phyloP scores from a whole-genome alignment of 2,113 vertebrate species.

The Columba janthina region DNA sequence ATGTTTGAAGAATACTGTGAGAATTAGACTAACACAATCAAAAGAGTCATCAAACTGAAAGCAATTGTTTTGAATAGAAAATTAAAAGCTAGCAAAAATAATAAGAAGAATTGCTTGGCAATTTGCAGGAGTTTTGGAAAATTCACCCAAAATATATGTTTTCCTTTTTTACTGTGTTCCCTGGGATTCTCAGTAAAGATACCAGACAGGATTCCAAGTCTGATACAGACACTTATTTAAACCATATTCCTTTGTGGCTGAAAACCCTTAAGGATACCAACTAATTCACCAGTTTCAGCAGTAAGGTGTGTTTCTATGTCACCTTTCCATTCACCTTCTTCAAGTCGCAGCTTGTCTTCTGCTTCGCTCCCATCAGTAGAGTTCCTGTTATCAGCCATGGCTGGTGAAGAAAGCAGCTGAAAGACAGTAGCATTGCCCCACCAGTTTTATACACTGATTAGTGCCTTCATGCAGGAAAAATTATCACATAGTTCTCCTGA shows the following conservation, averaged over 20 bases:
- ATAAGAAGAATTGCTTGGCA: background rate
- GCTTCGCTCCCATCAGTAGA: accelerated
- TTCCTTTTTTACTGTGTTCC: background rate
- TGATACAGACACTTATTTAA: background rate
- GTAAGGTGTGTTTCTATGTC: background rate
- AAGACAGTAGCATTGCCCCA: background rate
- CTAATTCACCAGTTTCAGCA: background rate
- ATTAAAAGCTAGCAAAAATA: background rate
- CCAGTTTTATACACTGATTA: background rate
- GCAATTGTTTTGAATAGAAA: background rate
- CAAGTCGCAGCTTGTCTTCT: background rate
- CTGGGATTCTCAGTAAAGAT: background rate
- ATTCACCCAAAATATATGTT: background rate
- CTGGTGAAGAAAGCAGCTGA: background rate
- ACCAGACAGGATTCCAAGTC: background rate
- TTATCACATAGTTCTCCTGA: background rate
- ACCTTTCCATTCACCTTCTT: background rate
- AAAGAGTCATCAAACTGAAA: background rate
- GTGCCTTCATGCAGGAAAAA: background rate
- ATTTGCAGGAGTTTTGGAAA: background rate
- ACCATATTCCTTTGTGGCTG: background rate
- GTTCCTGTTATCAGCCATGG: accelerated
- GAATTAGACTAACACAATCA: background rate
- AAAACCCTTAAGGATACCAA: background rate
- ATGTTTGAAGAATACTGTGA: background rate